Evolutionary conservation across 2,888 invertebrate genomes (phyloP), one percentile per base, ranked within the genome.

Genomic region (Leptura quadrifasciata): DNA sequence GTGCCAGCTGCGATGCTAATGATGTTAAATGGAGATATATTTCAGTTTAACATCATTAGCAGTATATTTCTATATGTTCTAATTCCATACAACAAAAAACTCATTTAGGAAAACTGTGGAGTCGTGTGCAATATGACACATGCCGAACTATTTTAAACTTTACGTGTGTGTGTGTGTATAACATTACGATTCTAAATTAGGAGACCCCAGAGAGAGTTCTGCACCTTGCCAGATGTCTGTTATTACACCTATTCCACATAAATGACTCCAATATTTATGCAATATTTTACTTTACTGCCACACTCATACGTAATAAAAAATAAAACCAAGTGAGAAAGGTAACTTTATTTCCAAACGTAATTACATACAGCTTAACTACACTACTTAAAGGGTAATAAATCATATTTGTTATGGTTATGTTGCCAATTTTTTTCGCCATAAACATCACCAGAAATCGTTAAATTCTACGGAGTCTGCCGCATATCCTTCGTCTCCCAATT

Each of bases 141-240:
- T 87, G 88, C 89, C 85, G 87, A 89, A 90, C 90, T 91, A 91
- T 91, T 91, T 91, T 90, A 89, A 90, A 89, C 88, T 89, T 89
- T 82, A 88, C 88, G 88, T 90, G 90, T 90, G 24, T 90, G 90
- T 90, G 24, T 24, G 88, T 90, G 90, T 90, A 91, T 91, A 90
- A 89, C 90, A 91, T 91, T 91, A 91, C 91, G 88, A 84, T 83
- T 86, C 91, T 91, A 91, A 91, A 91, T 91, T 91, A 90, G 91
- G 91, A 87, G 84, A 83, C 84, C 82, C 76, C 75, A 64, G 69
- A 72, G 68, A 39, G 72, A 67, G 68, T 72, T 79, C 77, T 82
- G 79, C 80, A 85, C 84, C 84, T 87, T 84, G 85, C 85, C 84
- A 85, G 83, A 85, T 70, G 73, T 69, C 58, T 52, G 73, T 76